These are phyloP conservation scores for Callimorpha dominula DNA, from an alignment of 2,888 invertebrate genomes.

Conservation along the genomic window DNA sequence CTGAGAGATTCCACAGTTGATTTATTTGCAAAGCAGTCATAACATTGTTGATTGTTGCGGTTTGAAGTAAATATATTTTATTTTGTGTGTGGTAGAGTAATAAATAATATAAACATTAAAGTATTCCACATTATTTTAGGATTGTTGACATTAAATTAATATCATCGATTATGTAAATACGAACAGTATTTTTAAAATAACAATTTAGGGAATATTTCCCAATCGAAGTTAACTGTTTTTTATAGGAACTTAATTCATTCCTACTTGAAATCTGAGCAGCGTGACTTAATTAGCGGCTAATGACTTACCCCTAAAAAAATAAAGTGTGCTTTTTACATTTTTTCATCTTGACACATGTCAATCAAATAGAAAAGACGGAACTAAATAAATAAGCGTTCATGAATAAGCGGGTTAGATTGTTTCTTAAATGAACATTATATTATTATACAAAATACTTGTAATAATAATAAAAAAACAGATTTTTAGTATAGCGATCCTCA, in stretches of 20 bases:
- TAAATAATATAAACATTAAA: slow-evolving; percentile 55
- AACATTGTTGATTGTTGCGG: slow-evolving; percentile 72
- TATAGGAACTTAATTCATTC: slow-evolving; percentile 36
- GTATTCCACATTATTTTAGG: slow-evolving; percentile 65
- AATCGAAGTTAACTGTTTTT: slow-evolving; percentile 27
- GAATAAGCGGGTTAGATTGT: slow-evolving; percentile 21
- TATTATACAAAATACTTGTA: slow-evolving; percentile 37
- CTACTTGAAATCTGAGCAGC: slow-evolving; percentile 45
- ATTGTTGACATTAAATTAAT: slow-evolving; percentile 58
- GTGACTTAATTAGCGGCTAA: slow-evolving; percentile 40
- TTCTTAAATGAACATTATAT: slow-evolving; percentile 34
- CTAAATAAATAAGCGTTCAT: not conserved
- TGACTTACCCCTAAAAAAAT: not conserved
- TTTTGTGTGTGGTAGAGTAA: slow-evolving; percentile 65
- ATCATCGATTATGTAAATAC: slow-evolving; percentile 46
- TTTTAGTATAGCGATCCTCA: slow-evolving; percentile 83
- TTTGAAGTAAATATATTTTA: slow-evolving; percentile 69
- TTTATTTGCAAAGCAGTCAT: slow-evolving; percentile 56
- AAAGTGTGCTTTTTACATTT: slow-evolving; percentile 7
- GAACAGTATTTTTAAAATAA: slow-evolving; percentile 56
- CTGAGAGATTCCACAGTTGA: slow-evolving; percentile 38
- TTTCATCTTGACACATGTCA: slow-evolving; percentile 4
- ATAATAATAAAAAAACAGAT: slow-evolving; percentile 45
- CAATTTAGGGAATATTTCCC: slow-evolving; percentile 39
- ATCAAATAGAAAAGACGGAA: not conserved